Evolutionary conservation across 1,140 invertebrate species (phyloP), one percentile per base, ranked within the genome.

Genomic region (Acyrthosiphon pisum): DNA sequence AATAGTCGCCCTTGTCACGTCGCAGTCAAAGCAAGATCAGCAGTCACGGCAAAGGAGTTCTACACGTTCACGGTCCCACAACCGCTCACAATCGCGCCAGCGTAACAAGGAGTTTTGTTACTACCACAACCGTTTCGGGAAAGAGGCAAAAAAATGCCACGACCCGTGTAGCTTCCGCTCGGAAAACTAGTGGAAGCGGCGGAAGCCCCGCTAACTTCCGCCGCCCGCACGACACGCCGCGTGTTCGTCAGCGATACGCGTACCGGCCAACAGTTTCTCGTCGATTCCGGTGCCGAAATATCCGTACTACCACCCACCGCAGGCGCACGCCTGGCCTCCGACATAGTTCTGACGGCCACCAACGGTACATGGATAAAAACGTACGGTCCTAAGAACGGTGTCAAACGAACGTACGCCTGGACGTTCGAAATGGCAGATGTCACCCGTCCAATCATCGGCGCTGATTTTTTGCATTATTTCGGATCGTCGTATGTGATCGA

Each of bases 271-370:
- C 35, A 26, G 3, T 84, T 7, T 22, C 37, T 84, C 6, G 6
- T 84, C 37, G 81, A 84, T 4, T 84, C 81, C 26, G 81, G 37
- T 7, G 81, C 81, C 35, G 81, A 84, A 84, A 88, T 88, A n/a
- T 88, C 86, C 20, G 46, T 88, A 22, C 6, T 56, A 23, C 53
- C 53, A 56, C 53, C 11, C 18, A 48, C 46, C 46, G 18, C 86
- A 46, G 14, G 46, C 14, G 14, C 86, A 88, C 11, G 20, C 14
- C 44, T 46, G 2, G 18, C 14, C 0, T 48, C 26, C 30, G 46
- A 88, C 18, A n/a, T n/a, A 18, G 14, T n/a, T 6, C 48, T 48
- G 6, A 95, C 95, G 94, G 94, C 94, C 23, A 88, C 93, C 37
- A 93, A 93, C 41, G n/a, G 41, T 23, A 93, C 88, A 2, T n/a